Evolutionary conservation across 2,113 vertebrate genomes (phyloP).

Genomic region (Aspidoscelis tigris): DNA sequence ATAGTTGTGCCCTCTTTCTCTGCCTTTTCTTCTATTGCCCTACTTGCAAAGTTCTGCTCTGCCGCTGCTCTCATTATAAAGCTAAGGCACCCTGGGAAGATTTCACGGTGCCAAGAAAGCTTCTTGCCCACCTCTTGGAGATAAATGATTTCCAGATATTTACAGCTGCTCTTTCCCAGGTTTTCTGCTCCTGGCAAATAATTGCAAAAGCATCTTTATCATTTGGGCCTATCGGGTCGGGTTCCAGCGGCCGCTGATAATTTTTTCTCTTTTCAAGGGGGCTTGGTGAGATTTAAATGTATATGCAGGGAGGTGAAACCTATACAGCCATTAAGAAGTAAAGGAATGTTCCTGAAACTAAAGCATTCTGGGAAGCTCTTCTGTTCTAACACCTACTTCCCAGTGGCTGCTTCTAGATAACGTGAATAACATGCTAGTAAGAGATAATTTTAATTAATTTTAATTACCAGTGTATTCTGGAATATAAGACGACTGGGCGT

Average conservation of each 20-base stretch:
- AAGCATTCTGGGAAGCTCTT: too few species aligned
- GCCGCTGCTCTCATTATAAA: conserved; percentile 4
- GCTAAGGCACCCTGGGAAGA: neutral
- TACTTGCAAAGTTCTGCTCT: neutral
- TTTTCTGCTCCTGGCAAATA: neutral
- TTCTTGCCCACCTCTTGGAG: neutral
- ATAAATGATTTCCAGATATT: neutral
- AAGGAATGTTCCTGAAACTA: neutral
- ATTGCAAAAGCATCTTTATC: neutral
- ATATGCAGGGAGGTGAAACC: neutral
- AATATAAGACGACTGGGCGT: too few species aligned
- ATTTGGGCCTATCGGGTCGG: neutral
- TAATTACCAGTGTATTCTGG: too few species aligned
- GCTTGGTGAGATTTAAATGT: neutral
- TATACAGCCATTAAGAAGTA: neutral
- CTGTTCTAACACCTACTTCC: neutral
- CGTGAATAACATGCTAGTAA: too few species aligned
- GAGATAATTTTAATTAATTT: too few species aligned
- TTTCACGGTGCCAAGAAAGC: neutral
- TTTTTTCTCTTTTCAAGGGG: neutral
- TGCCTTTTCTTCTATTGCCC: neutral
- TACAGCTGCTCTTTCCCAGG: neutral
- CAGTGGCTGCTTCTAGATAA: too few species aligned
- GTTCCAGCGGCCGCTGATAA: neutral
- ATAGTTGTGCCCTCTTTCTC: neutral